A percentile compares a stretch with the other conserved stretches of the same genome.
Conservation (phyloP, 1,140 invertebrate genomes). For the Pomphorhynchus laevis region DNA sequence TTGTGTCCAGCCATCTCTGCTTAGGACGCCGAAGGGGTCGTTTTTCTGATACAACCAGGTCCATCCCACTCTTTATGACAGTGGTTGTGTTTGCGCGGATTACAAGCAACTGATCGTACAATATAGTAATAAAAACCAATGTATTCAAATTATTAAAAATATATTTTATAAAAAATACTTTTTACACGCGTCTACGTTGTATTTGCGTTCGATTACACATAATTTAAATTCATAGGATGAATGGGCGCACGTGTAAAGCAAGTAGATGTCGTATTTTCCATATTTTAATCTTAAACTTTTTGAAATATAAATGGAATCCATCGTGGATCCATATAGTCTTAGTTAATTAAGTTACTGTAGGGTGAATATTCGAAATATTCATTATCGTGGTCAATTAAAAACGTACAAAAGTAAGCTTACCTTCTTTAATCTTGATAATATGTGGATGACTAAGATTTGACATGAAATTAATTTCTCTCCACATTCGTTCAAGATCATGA, state of each 20-base stretch:
- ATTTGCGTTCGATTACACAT: no score
- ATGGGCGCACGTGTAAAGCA: neutral
- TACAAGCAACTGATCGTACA: no score
- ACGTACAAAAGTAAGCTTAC: conserved; percentile 22
- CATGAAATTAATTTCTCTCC: conserved; percentile 91
- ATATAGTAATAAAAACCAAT: no score
- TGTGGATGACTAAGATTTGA: conserved; percentile 81
- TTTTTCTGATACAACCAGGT: no score
- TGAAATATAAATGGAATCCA: neutral
- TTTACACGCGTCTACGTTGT: no score
- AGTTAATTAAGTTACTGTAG: neutral
- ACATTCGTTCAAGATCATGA: conserved; percentile 61
- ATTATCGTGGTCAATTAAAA: conserved; percentile 1
- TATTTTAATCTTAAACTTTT: neutral
- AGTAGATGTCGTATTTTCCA: neutral
- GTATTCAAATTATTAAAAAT: no score
- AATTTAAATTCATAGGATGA: no score
- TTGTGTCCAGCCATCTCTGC: no score
- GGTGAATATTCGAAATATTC: neutral
- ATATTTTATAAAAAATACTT: no score
- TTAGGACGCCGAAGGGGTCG: no score
- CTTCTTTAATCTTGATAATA: conserved; percentile 93
- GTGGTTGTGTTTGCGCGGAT: no score
- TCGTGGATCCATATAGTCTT: neutral
- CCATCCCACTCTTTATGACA: no score